These are phyloP conservation scores for Champsocephalus gunnari DNA, from an alignment of 2,797 vertebrate genomes.

Conservation along the genomic window DNA sequence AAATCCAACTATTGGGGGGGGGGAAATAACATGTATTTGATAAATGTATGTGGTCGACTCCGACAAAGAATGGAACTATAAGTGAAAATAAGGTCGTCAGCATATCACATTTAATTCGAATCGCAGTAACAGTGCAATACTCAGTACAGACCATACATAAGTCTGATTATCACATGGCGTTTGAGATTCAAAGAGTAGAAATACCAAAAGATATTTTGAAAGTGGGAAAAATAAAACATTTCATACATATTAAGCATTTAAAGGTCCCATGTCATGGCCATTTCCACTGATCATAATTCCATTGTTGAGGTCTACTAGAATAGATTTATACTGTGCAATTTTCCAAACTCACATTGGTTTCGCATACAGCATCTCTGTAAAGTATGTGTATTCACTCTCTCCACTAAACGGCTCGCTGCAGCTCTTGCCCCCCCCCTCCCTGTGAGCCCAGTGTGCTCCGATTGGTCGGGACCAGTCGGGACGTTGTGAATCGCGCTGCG, in stretches of 20 bases:
- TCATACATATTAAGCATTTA: conserved; percentile 2
- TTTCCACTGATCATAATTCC: too few relatives aligned
- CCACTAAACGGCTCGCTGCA: too few relatives aligned
- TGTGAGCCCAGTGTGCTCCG: too few relatives aligned
- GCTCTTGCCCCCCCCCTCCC: too few relatives aligned
- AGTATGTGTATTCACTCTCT: too few relatives aligned
- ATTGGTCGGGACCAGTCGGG: too few relatives aligned
- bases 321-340: too few relatives aligned
- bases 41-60: background rate
- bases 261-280: too few relatives aligned
- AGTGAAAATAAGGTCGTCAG: background rate
- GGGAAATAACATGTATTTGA: background rate
- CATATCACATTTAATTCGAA: conserved; percentile 49
- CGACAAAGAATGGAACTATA: conserved; percentile 8
- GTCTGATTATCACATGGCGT: background rate
- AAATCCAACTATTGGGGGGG: background rate
- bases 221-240: background rate
- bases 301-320: too few relatives aligned
- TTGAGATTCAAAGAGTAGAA: background rate
- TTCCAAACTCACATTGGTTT: too few relatives aligned
- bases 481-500: too few relatives aligned
- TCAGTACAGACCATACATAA: conserved; percentile 23
- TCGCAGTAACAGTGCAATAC: conserved; percentile 16
- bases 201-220: background rate
- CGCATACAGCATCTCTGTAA: too few relatives aligned